Conservation (phyloP, 2,797 vertebrate species). For the Rallus crepitans region DNA sequence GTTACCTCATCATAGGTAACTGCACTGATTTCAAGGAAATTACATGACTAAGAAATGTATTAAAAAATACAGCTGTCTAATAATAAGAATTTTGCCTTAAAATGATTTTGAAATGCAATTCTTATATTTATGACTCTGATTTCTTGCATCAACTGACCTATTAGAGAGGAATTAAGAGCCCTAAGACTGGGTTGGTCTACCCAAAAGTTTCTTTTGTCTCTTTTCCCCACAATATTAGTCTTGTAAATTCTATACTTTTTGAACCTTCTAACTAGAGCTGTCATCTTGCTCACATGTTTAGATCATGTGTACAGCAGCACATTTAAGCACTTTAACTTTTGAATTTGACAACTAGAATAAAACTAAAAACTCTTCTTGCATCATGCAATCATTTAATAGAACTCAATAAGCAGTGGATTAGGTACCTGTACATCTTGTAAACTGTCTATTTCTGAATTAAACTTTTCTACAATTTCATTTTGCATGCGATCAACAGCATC, state of each 20-base stretch:
- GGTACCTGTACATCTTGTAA: slow-evolving; percentile 83
- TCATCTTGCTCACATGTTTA: background rate
- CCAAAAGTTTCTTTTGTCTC: background rate
- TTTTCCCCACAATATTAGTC: background rate
- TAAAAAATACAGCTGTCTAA: background rate
- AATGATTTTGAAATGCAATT: background rate
- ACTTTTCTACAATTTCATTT: slow-evolving; percentile 86
- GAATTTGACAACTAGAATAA: background rate
- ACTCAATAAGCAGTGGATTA: background rate
- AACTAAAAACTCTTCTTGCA: background rate
- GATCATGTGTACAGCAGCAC: background rate
- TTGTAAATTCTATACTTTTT: background rate
- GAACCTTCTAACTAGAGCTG: background rate
- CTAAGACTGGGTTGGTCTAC: background rate
- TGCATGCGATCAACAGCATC: slow-evolving; percentile 83
- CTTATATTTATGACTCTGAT: background rate
- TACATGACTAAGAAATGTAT: background rate
- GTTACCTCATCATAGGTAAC: background rate
- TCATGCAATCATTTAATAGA: background rate
- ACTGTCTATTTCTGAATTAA: slow-evolving; percentile 79
- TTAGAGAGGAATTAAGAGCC: background rate
- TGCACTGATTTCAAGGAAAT: background rate
- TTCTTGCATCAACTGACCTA: background rate
- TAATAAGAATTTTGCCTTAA: background rate
- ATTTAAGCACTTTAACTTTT: background rate